phyloP scores from a whole-genome alignment of 2,888 invertebrate species.

The Sceliomorpha sp. region DNA sequence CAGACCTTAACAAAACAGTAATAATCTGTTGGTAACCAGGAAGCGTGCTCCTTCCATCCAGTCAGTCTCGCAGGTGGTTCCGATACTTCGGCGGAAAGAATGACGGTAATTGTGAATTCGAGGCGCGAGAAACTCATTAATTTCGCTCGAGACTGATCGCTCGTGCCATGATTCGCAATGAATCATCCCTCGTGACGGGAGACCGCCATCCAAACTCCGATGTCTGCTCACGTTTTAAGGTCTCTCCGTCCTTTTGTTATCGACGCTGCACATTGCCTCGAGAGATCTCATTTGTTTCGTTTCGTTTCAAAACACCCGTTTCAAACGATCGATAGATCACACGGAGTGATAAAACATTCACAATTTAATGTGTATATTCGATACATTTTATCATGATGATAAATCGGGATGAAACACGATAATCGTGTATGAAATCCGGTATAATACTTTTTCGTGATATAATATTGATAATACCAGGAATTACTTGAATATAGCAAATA shows the following conservation, averaged over 20 bases:
- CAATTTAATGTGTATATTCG: too few relatives aligned
- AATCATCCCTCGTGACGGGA: constrained; percentile 67
- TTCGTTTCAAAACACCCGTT: constrained; percentile 9
- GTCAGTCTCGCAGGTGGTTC: constrained; percentile 16
- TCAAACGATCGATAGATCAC: constrained; percentile 2
- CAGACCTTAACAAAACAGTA: too few relatives aligned
- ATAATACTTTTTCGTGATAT: too few relatives aligned
- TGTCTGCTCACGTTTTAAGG: constrained; percentile 22
- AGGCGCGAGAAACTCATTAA: constrained; percentile 62
- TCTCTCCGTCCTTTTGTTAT: constrained; percentile 32
- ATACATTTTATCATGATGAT: too few relatives aligned
- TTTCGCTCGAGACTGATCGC: constrained; percentile 68
- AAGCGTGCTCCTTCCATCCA: not conserved
- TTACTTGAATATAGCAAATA: too few relatives aligned
- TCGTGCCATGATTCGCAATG: constrained; percentile 65
- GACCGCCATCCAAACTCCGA: constrained; percentile 17
- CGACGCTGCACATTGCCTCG: constrained; percentile 6
- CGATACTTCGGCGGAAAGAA: not conserved
- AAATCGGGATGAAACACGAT: too few relatives aligned
- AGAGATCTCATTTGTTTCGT: constrained; percentile 14
- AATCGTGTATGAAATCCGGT: too few relatives aligned
- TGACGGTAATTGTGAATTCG: constrained; percentile 57
- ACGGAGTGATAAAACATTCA: too few relatives aligned
- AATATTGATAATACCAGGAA: too few relatives aligned
- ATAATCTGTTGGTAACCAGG: too few relatives aligned